Conservation (phyloP, 2,888 invertebrate genomes). For the Lasioglossum lativentre region DNA sequence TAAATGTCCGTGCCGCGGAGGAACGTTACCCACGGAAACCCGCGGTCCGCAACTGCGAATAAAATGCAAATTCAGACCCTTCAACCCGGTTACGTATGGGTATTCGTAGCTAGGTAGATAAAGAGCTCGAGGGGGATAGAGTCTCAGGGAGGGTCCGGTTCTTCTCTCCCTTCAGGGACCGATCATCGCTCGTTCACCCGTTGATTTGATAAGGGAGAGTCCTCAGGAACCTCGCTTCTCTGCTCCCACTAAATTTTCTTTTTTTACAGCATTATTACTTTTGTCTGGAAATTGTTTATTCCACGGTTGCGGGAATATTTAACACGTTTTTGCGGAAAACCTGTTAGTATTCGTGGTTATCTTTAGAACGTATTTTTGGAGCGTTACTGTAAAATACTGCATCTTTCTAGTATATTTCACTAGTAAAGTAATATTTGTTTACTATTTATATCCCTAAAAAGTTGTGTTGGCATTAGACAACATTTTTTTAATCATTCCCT, state of each 20-base stretch:
- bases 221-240: constrained; percentile 57
- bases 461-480: too few species aligned
- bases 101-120: constrained; percentile 69
- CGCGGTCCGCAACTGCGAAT: constrained; percentile 81
- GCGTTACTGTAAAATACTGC: not conserved
- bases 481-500: not conserved
- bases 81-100: constrained; percentile 71
- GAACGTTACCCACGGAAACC: constrained; percentile 72
- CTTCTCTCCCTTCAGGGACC: constrained; percentile 58
- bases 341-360: not conserved
- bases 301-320: not conserved
- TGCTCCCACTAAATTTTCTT: not conserved
- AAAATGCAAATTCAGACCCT: constrained; percentile 85
- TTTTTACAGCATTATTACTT: not conserved
- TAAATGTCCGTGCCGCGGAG: constrained; percentile 82
- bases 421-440: not conserved
- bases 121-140: constrained; percentile 64
- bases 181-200: constrained; percentile 79
- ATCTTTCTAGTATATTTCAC: too few species aligned
- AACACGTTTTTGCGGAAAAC: not conserved
- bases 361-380: not conserved
- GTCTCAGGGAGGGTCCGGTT: constrained; percentile 57
- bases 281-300: not conserved
- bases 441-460: not conserved
- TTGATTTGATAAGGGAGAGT: constrained; percentile 81